These are phyloP conservation scores for Brachionus manjavacas DNA, from an alignment of 1,140 invertebrate genomes.

Conservation along the genomic window DNA sequence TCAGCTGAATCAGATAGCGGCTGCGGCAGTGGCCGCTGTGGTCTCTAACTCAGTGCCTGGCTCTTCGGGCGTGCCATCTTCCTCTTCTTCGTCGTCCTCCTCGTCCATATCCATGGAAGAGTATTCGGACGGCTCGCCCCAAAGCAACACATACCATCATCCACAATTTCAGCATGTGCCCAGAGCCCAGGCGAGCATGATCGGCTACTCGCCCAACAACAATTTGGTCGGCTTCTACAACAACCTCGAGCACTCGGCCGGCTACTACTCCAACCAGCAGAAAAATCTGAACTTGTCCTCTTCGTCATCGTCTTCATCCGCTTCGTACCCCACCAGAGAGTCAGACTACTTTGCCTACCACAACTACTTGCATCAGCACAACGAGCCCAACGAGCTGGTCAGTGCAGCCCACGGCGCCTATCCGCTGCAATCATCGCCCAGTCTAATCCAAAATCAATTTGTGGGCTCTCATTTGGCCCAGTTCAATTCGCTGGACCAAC, in stretches of 20 bases:
- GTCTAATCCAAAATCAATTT: neutral
- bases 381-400: neutral
- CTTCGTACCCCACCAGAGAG: conserved; percentile 18
- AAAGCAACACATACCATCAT: neutral
- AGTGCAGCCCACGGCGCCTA: neutral
- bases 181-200: neutral
- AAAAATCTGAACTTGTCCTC: conserved; percentile 11
- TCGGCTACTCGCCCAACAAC: conserved; percentile 26
- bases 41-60: neutral
- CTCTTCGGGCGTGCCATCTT: conserved; percentile 13
- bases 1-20: conserved; percentile 32
- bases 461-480: neutral
- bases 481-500: neutral
- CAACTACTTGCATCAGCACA: neutral
- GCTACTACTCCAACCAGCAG: neutral
- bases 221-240: neutral
- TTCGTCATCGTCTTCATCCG: conserved; percentile 36
- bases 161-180: neutral
- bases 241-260: neutral
- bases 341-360: conserved; percentile 39
- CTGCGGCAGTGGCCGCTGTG: conserved; percentile 24
- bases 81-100: conserved; percentile 1
- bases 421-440: conserved; percentile 2
- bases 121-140: neutral
- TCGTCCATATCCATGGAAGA: conserved; percentile 41